Percentiles rank a stretch among this genome's conserved stretches.
These are phyloP conservation scores for Thryonomys swinderianus DNA, from an alignment of 2,113 vertebrate genomes.

Conservation along the genomic window DNA sequence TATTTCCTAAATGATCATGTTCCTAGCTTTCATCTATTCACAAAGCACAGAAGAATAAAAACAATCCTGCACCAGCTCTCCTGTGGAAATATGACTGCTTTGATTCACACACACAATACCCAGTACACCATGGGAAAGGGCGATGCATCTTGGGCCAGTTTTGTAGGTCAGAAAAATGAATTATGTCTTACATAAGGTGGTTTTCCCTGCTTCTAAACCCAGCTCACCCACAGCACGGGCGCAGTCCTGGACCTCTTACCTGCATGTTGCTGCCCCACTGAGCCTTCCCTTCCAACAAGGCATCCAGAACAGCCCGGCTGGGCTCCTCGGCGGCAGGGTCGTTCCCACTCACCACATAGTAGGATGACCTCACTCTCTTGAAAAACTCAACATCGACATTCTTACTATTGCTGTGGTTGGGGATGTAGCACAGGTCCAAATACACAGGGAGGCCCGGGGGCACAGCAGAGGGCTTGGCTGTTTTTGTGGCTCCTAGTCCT, in stretches of 20 bases:
- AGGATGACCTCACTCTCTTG: constrained; percentile 95
- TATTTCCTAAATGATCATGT: not conserved
- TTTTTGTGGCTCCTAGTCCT: constrained; percentile 91
- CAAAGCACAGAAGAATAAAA: constrained; percentile 1
- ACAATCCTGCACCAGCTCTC: not conserved
- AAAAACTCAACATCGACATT: constrained; percentile 98
- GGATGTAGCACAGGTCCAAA: constrained; percentile 98
- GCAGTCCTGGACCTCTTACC: constrained; percentile 83
- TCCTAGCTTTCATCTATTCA: not conserved
- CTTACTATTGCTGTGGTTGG: constrained; percentile 98
- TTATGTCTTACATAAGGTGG: not conserved
- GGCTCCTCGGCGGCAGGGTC: constrained; percentile 94
- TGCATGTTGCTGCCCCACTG: constrained; percentile 97
- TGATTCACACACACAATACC: not conserved
- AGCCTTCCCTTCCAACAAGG: constrained; percentile 95
- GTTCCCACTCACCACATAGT: constrained; percentile 98
- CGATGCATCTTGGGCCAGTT: not conserved
- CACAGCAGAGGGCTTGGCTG: constrained; percentile 85
- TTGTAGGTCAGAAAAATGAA: not conserved
- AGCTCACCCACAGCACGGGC: not conserved
- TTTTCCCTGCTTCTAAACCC: not conserved
- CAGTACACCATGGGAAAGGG: not conserved
- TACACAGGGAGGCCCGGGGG: constrained; percentile 95
- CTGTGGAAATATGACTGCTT: not conserved
- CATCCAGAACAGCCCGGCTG: constrained; percentile 94